phyloP scores from a whole-genome alignment of 2,888 invertebrate genomes.

The Lithophane semibrunnea region DNA sequence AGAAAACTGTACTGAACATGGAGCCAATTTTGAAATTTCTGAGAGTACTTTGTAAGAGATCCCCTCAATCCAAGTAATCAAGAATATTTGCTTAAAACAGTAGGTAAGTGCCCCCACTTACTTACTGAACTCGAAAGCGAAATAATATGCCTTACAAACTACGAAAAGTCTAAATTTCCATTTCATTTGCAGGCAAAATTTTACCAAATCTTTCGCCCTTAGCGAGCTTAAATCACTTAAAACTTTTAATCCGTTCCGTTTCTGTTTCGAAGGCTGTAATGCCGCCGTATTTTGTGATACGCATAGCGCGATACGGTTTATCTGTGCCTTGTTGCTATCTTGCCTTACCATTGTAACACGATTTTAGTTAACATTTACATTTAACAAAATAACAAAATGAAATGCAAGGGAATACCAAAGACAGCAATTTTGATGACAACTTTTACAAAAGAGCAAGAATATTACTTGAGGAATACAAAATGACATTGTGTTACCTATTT shows the following conservation, averaged over 20 bases:
- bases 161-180: conserved; percentile 57
- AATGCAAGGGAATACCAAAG: neutral
- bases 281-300: conserved; percentile 48
- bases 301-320: conserved; percentile 47
- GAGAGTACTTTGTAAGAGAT: conserved; percentile 2
- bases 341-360: conserved; percentile 36
- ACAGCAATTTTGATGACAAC: neutral
- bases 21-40: conserved; percentile 1
- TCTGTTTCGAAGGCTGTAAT: conserved; percentile 54
- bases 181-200: conserved; percentile 63
- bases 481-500: neutral
- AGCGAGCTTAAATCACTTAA: conserved; percentile 66
- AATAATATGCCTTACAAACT: conserved; percentile 33
- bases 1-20: neutral
- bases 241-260: conserved; percentile 65
- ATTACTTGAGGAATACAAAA: neutral
- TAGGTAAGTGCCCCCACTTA: conserved; percentile 9
- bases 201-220: conserved; percentile 55
- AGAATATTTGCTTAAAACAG: conserved; percentile 27
- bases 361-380: conserved; percentile 13
- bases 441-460: neutral
- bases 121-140: conserved; percentile 5
- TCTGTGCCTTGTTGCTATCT: conserved; percentile 38
- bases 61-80: conserved; percentile 27
- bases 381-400: conserved; percentile 4